These are phyloP conservation scores for Metalampra italica DNA, from an alignment of 2,888 invertebrate species.

Conservation along the genomic window DNA sequence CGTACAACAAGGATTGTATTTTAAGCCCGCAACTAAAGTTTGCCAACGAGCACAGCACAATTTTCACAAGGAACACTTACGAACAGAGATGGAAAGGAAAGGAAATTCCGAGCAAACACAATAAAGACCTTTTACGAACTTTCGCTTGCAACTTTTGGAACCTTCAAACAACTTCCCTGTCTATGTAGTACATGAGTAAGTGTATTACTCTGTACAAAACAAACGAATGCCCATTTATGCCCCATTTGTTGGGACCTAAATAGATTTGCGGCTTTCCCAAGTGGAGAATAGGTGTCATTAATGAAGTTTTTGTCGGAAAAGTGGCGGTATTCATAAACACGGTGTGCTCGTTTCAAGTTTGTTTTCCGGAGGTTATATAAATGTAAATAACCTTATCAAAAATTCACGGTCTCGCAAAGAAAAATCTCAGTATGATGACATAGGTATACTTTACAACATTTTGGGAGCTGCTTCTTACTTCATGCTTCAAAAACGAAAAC, in stretches of 20 bases:
- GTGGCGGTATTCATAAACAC: too few relatives aligned
- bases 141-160: slow-evolving; percentile 32
- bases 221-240: slow-evolving; percentile 12
- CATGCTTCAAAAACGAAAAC: too few relatives aligned
- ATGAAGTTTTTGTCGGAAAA: neutral
- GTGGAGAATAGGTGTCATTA: neutral
- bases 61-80: slow-evolving; percentile 33
- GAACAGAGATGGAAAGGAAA: slow-evolving; percentile 48
- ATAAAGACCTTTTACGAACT: slow-evolving; percentile 47
- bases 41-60: slow-evolving; percentile 32
- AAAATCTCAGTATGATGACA: too few relatives aligned
- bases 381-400: too few relatives aligned
- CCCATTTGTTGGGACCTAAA: slow-evolving; percentile 3
- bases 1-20: slow-evolving; percentile 38
- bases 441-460: too few relatives aligned
- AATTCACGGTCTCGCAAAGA: too few relatives aligned
- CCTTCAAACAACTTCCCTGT: slow-evolving; percentile 18
- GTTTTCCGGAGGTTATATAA: too few relatives aligned
- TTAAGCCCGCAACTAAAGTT: slow-evolving; percentile 41
- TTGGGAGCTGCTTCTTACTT: too few relatives aligned
- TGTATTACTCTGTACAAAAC: slow-evolving; percentile 9
- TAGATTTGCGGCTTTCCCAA: neutral
- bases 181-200: slow-evolving; percentile 14
- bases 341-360: too few relatives aligned
- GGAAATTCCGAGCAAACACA: slow-evolving; percentile 47